Conservation (phyloP, 2,888 invertebrate species). For the Epicampocera succincta region DNA sequence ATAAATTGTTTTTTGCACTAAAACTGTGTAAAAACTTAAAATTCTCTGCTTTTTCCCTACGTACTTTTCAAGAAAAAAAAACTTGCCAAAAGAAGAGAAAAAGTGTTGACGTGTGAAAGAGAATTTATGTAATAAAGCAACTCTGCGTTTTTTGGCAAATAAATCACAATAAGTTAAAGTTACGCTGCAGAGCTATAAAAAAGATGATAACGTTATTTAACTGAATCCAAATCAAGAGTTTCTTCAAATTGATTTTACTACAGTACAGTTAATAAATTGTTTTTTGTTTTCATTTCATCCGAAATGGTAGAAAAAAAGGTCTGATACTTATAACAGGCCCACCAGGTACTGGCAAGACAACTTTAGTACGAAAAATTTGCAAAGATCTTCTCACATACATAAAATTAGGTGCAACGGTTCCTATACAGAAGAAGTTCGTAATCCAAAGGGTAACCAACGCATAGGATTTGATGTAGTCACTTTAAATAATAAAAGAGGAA, state of each 20-base stretch:
- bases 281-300: no score
- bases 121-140: slow-evolving; percentile 31
- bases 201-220: no score
- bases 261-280: not conserved
- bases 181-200: no score
- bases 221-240: no score
- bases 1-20: slow-evolving; percentile 41
- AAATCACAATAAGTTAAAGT: slow-evolving; percentile 34
- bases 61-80: slow-evolving; percentile 28
- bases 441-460: slow-evolving; percentile 78
- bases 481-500: slow-evolving; percentile 81
- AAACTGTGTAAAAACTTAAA: slow-evolving; percentile 44
- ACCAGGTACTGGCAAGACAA: slow-evolving; percentile 86
- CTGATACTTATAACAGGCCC: slow-evolving; percentile 48
- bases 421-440: slow-evolving; percentile 85
- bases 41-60: slow-evolving; percentile 51
- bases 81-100: slow-evolving; percentile 49
- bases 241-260: no score
- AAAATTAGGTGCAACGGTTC: slow-evolving; percentile 83
- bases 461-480: slow-evolving; percentile 86
- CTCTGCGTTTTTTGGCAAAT: not conserved
- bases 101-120: slow-evolving; percentile 71
- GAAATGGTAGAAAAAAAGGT: slow-evolving; percentile 60
- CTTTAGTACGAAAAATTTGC: slow-evolving; percentile 83
- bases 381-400: slow-evolving; percentile 72